Conservation (phyloP, 2,797 vertebrate genomes). For the Microchirus variegatus region DNA sequence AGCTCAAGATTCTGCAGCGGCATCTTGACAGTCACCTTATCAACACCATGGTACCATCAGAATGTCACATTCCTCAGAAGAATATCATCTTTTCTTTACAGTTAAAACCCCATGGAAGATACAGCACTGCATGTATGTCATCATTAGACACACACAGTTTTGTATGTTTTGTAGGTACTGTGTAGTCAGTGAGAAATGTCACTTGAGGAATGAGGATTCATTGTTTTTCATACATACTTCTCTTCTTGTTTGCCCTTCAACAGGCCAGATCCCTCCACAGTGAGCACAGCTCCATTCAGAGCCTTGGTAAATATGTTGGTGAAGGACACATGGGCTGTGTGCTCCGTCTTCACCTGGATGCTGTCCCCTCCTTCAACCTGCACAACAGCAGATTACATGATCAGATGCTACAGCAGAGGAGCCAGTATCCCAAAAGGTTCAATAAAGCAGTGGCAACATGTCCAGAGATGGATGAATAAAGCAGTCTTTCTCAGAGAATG, state of each 20-base stretch:
- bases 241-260: constrained; percentile 47
- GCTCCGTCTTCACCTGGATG: constrained; percentile 42
- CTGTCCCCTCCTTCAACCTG: constrained; percentile 66
- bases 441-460: background rate
- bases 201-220: no score
- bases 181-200: background rate
- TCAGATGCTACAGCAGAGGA: background rate
- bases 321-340: constrained; percentile 50
- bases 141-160: no score
- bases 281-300: constrained; percentile 52
- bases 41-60: no score
- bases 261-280: constrained; percentile 61
- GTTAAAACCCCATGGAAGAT: no score
- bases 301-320: constrained; percentile 38
- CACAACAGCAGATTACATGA: background rate
- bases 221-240: constrained; percentile 39
- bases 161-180: no score
- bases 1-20: no score
- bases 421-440: background rate
- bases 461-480: no score
- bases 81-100: no score
- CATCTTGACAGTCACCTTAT: no score
- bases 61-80: no score
- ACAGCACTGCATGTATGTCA: no score
- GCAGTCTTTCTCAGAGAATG: no score